Conservation (phyloP, 1,140 invertebrate genomes). For the Anastatus disparis region DNA sequence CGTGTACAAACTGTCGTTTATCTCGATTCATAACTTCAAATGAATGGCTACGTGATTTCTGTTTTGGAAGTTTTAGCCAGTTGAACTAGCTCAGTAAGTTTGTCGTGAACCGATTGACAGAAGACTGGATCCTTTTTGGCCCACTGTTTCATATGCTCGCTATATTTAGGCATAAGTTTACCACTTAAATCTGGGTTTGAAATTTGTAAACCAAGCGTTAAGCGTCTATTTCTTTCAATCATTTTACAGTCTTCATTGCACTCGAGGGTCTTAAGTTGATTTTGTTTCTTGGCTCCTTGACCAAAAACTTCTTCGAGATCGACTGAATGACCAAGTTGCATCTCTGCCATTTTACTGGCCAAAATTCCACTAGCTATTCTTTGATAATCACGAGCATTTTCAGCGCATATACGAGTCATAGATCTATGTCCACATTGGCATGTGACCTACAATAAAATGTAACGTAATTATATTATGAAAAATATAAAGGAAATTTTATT, state of each 20-base stretch:
- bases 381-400: conserved; percentile 78
- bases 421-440: conserved; percentile 84
- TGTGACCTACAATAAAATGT: conserved; percentile 69
- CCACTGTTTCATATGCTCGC: conserved; percentile 87
- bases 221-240: conserved; percentile 84
- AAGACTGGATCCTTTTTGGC: conserved; percentile 85
- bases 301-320: conserved; percentile 74
- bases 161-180: conserved; percentile 85
- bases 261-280: conserved; percentile 75
- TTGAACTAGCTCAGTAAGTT: conserved; percentile 86
- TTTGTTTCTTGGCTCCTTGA: conserved; percentile 62
- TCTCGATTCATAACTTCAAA: conserved; percentile 94
- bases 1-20: conserved; percentile 90
- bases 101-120: conserved; percentile 86
- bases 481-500: no score
- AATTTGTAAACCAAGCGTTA: conserved; percentile 91
- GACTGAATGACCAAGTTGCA: conserved; percentile 76
- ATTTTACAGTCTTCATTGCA: conserved; percentile 93
- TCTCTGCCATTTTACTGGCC: conserved; percentile 77
- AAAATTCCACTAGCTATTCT: conserved; percentile 76
- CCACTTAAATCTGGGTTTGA: conserved; percentile 86
- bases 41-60: conserved; percentile 85
- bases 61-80: conserved; percentile 87
- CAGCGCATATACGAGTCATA: conserved; percentile 76
- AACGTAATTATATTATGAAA: no score